phyloP scores from a whole-genome alignment of 2,113 vertebrate genomes.

The Sakesphorus luctuosus region DNA sequence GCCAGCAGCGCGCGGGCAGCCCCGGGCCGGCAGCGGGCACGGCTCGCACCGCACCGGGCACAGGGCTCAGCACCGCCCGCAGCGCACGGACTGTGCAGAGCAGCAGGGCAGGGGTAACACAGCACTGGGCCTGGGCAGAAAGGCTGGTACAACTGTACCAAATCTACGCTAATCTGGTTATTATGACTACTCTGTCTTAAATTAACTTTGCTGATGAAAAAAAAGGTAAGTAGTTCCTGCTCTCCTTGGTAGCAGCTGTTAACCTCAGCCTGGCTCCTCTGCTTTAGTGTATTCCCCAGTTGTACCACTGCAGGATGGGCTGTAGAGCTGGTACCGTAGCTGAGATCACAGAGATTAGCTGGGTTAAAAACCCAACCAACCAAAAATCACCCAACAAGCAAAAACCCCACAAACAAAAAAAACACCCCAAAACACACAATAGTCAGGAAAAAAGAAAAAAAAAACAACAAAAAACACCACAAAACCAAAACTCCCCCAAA shows the following conservation, averaged over 20 bases:
- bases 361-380: neutral
- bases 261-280: neutral
- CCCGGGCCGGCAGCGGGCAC: no score
- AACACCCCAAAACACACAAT: neutral
- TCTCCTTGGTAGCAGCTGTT: neutral
- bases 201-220: neutral
- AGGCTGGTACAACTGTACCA: no score
- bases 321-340: neutral
- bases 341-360: neutral
- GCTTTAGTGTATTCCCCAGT: neutral
- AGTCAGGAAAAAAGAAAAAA: neutral
- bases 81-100: no score
- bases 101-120: neutral
- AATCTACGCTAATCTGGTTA: neutral
- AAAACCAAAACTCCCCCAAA: neutral
- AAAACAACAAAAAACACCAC: neutral
- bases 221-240: neutral
- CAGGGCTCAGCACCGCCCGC: no score
- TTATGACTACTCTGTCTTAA: neutral
- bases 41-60: no score
- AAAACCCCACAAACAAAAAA: neutral
- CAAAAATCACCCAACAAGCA: neutral
- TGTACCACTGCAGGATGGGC: neutral
- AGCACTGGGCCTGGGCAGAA: neutral
- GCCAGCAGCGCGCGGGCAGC: no score